Evolutionary conservation across 1,140 invertebrate species (phyloP).

Genomic region (Zaprionus camerounensis): DNA sequence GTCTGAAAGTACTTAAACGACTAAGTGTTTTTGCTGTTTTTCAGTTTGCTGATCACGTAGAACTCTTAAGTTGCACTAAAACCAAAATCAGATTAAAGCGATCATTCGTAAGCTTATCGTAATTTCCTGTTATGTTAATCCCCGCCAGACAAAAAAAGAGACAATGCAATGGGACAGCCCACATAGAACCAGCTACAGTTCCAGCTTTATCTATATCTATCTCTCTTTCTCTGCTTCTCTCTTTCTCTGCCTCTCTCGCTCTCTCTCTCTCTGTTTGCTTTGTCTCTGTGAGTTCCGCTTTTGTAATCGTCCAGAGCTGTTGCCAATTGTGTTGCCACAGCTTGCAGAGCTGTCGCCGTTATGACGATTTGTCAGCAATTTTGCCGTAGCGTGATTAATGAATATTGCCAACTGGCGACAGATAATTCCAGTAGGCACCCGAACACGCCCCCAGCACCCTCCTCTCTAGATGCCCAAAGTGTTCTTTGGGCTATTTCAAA

Average conservation of each 20-base stretch:
- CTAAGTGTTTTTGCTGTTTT: background rate
- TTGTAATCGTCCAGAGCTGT: constrained; percentile 61
- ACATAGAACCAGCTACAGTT: constrained; percentile 34
- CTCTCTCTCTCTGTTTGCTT: constrained; percentile 4
- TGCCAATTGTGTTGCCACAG: constrained; percentile 40
- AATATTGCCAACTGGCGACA: constrained; percentile 68
- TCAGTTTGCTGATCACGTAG: constrained; percentile 23
- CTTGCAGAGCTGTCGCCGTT: constrained; percentile 51
- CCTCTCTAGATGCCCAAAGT: constrained; percentile 11
- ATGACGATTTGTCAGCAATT: constrained; percentile 75
- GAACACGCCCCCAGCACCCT: background rate
- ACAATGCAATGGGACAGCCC: constrained; percentile 15
- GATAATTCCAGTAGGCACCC: constrained; percentile 43
- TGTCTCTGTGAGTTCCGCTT: constrained; percentile 66
- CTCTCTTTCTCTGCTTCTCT: background rate
- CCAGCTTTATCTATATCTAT: background rate
- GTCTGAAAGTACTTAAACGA: background rate
- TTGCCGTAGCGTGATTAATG: constrained; percentile 71
- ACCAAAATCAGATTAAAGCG: constrained; percentile 1
- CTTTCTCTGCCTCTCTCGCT: too few species aligned
- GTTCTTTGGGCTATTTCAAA: constrained; percentile 51
- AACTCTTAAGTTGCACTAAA: background rate
- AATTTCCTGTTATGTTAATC: constrained; percentile 54
- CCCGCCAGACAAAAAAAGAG: background rate
- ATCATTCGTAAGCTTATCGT: constrained; percentile 19